A percentile compares a stretch with the other conserved stretches of the same genome.
phyloP scores from a whole-genome alignment of 2,888 invertebrate genomes.

The Agrotis exclamationis region DNA sequence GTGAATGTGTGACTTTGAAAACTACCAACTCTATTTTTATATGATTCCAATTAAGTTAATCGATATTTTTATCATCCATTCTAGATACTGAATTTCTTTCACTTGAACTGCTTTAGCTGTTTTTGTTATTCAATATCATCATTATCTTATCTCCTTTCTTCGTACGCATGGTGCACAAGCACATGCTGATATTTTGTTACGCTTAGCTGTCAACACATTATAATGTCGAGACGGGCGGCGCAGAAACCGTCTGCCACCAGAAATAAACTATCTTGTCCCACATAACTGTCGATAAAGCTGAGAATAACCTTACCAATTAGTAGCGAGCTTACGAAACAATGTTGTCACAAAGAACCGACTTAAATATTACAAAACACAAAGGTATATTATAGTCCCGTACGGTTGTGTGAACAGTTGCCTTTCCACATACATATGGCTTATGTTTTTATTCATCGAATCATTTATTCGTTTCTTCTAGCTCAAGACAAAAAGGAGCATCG shows the following conservation, averaged over 20 bases:
- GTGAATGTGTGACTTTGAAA: conserved; percentile 29
- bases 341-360: conserved; percentile 62
- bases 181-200: conserved; percentile 63
- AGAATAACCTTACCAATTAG: conserved; percentile 77
- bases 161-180: conserved; percentile 46
- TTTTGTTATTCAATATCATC: conserved; percentile 58
- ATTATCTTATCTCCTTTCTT: conserved; percentile 63
- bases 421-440: conserved; percentile 18
- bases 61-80: conserved; percentile 25
- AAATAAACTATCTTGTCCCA: conserved; percentile 84
- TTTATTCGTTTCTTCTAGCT: conserved; percentile 33
- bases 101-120: conserved; percentile 52
- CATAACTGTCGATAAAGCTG: conserved; percentile 79
- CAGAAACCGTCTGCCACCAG: conserved; percentile 77
- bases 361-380: conserved; percentile 54
- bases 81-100: conserved; percentile 45
- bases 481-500: conserved; percentile 16
- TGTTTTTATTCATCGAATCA: conserved; percentile 38
- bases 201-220: conserved; percentile 70
- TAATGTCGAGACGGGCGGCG: conserved; percentile 66
- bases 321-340: conserved; percentile 69
- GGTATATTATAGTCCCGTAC: conserved; percentile 10
- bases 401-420: conserved; percentile 42
- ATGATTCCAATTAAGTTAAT: conserved; percentile 9
- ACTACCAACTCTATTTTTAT: conserved; percentile 12